Evolutionary conservation across 2,888 invertebrate genomes (phyloP), one percentile per base, ranked within the genome.

Genomic region (Pachliopta kotzebuea): DNA sequence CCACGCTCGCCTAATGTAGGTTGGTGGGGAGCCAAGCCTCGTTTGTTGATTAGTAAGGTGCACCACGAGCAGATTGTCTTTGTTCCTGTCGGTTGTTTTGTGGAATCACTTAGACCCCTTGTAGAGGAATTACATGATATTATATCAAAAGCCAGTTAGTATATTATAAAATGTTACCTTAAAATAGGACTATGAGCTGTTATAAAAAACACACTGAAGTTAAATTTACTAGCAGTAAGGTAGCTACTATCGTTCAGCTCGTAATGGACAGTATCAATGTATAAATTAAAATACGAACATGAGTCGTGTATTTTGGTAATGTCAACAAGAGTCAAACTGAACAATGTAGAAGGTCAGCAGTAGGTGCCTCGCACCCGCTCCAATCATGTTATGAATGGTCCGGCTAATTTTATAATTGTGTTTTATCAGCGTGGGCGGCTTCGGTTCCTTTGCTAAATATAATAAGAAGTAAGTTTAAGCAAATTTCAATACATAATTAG

Each of bases 331-430:
- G 61, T 62, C 62, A 65, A 65, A 65, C 42, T 69, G 70, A 68
- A 69, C 67, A 66, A 67, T 59, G 63, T 66, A 60, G 71, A 75
- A 75, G 77, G 76, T 75, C 72, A 69, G 26, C 66, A 63, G 69
- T 69, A 70, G 70, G 67, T 70, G 69, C 53, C 63, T 64, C 49
- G 63, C 68, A 67, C 68, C 68, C 70, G 64, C 72, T 69, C 62
- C 72, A 72, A 70, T 70, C 69, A 63, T 69, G 62, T 53, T 72
- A 70, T 69, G 72, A 71, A 70, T 72, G 68, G 69, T 62, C 66
- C 65, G 69, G 73, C 73, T 76, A 76, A 78, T 75, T 75, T 74
- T 70, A 74, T 75, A 75, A 76, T 76, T 75, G 72, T 75, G 71
- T 76, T 74, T 74, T 70, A 71, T 72, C 69, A 70, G 73, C 74